Evolutionary conservation across 2,113 vertebrate species (phyloP).

Genomic region (Notothenia rossii): DNA sequence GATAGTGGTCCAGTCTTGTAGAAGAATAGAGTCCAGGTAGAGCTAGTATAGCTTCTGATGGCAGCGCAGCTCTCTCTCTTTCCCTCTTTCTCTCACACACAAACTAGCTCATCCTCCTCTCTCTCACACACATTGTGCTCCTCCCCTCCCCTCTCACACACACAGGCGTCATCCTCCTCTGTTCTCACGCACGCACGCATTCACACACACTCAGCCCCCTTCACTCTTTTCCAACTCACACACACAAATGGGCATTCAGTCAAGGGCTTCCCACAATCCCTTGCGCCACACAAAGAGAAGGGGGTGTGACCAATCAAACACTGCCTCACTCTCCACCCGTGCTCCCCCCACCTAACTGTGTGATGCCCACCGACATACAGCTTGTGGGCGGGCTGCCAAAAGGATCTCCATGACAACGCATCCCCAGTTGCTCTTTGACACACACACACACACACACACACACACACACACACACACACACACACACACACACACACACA

Average conservation of each 20-base stretch:
- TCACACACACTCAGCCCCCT: conserved; percentile 14
- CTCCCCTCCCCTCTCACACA: conserved; percentile 23
- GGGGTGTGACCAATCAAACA: conserved; percentile 96
- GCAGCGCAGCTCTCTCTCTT: conserved; percentile 41
- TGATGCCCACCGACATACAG: conserved; percentile 88
- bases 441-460: conserved; percentile 2
- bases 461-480: background rate
- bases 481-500: background rate
- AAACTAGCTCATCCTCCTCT: conserved; percentile 45
- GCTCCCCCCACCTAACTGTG: conserved; percentile 82
- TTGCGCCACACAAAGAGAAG: conserved; percentile 92
- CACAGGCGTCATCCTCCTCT: background rate
- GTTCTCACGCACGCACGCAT: conserved; percentile 66
- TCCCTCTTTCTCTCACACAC: conserved; percentile 24
- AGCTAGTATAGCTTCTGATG: conserved; percentile 75
- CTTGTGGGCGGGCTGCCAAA: conserved; percentile 86
- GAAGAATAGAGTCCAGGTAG: conserved; percentile 78
- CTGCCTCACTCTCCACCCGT: conserved; percentile 79
- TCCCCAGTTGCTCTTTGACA: conserved; percentile 84
- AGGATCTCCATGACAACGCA: conserved; percentile 90
- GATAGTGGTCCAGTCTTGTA: conserved; percentile 77
- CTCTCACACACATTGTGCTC: conserved; percentile 57
- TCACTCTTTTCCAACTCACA: conserved; percentile 45
- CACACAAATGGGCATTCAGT: conserved; percentile 92
- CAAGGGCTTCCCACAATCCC: conserved; percentile 92